A percentile compares a stretch with the other conserved stretches of the same genome.
These are phyloP conservation scores for Nibea albiflora DNA, from an alignment of 2,113 vertebrate species.

Conservation along the genomic window DNA sequence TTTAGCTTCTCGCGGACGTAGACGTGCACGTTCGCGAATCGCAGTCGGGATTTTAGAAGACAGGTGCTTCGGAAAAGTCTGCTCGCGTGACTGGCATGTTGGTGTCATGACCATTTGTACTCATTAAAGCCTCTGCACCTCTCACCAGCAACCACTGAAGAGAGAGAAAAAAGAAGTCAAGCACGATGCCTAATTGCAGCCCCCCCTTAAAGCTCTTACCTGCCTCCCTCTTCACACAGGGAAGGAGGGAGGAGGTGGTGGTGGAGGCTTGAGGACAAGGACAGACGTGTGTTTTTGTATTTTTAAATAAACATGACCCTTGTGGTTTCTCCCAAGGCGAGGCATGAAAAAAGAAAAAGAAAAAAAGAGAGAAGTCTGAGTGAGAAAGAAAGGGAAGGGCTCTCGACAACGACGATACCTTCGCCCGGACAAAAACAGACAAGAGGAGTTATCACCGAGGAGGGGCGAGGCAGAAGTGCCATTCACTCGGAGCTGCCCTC, in stretches of 20 bases:
- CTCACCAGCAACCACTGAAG: conserved; percentile 31
- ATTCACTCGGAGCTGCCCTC: conserved; percentile 86
- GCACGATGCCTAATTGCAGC: conserved; percentile 67
- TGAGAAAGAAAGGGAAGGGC: conserved; percentile 67
- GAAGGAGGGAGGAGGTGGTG: background rate
- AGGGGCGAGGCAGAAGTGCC: conserved; percentile 80
- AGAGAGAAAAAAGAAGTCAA: conserved; percentile 34
- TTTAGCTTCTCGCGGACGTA: background rate
- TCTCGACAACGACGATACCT: conserved; percentile 83
- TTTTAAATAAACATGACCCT: conserved; percentile 83
- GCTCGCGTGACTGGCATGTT: background rate
- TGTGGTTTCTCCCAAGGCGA: conserved; percentile 74
- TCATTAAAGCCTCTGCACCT: conserved; percentile 38
- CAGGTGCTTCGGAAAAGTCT: background rate
- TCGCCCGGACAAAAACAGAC: conserved; percentile 76
- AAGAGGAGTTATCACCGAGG: conserved; percentile 86
- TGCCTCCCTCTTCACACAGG: conserved; percentile 37
- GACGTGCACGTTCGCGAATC: background rate
- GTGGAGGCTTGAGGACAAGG: conserved; percentile 75
- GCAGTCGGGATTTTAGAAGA: background rate
- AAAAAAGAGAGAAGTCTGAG: conserved; percentile 57
- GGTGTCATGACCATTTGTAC: background rate
- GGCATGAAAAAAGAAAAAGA: conserved; percentile 51
- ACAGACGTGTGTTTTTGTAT: conserved; percentile 76
- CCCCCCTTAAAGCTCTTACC: conserved; percentile 55